These are phyloP conservation scores for Syngnathus rostellatus DNA, from an alignment of 2,797 vertebrate species.

Conservation along the genomic window DNA sequence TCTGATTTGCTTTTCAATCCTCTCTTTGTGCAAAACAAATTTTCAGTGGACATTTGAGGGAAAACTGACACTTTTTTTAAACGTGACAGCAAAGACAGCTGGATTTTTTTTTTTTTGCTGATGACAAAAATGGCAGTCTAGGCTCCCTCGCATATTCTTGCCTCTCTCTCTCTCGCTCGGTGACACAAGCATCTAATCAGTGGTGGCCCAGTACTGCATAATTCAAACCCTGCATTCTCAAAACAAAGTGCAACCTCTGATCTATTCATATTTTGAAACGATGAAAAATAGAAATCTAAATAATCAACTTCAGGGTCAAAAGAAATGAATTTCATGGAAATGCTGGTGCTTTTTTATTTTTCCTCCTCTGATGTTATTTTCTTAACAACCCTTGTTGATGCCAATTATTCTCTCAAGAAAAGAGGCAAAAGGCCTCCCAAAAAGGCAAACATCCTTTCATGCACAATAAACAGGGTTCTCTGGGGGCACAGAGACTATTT, in stretches of 20 bases:
- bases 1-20: neutral
- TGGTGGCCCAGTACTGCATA: neutral
- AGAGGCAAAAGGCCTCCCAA: too few relatives aligned
- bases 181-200: conserved; percentile 7
- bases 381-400: too few relatives aligned
- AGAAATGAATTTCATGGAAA: neutral
- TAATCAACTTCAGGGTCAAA: neutral
- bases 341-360: neutral
- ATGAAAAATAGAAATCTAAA: neutral
- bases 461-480: neutral
- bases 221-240: neutral
- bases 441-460: neutral
- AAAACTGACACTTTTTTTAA: conserved; percentile 5
- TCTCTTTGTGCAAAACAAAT: neutral
- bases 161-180: neutral
- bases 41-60: neutral
- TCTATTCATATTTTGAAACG: neutral
- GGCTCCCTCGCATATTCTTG: neutral
- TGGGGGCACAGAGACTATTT: neutral
- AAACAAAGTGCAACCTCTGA: neutral
- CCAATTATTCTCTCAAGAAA: too few relatives aligned
- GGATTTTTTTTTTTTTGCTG: conserved; percentile 2
- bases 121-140: neutral
- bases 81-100: conserved; percentile 6
- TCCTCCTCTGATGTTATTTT: too few relatives aligned